phyloP scores from a whole-genome alignment of 1,140 invertebrate species.

The Drosophila sucinea region DNA sequence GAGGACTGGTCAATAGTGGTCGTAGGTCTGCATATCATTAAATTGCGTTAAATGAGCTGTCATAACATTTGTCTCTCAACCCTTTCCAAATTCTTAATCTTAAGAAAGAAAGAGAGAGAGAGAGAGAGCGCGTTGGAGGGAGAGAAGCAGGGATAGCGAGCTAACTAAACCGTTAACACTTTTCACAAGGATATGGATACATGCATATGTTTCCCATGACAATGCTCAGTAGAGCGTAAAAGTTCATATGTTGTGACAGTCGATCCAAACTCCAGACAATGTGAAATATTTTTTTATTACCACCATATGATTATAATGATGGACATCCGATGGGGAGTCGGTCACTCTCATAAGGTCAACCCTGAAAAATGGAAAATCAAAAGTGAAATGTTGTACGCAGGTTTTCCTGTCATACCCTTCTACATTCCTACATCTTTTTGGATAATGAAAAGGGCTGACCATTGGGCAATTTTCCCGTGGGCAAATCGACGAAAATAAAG shows the following conservation, averaged over 20 bases:
- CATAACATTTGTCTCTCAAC: slow-evolving; percentile 58
- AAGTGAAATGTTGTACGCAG: slow-evolving; percentile 20
- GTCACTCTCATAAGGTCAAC: slow-evolving; percentile 21
- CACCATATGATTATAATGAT: slow-evolving; percentile 26
- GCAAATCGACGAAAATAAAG: slow-evolving; percentile 3
- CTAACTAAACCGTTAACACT: slow-evolving; percentile 55
- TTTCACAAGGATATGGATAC: background rate
- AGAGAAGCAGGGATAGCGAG: slow-evolving; percentile 1
- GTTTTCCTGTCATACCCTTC: slow-evolving; percentile 38
- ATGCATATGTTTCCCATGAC: slow-evolving; percentile 46
- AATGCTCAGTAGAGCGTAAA: slow-evolving; percentile 54
- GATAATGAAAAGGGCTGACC: slow-evolving; percentile 6
- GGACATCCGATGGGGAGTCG: slow-evolving; percentile 28
- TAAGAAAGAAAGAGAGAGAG: background rate
- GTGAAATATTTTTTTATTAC: slow-evolving; percentile 53
- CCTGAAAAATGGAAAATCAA: slow-evolving; percentile 12
- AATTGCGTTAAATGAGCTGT: slow-evolving; percentile 70
- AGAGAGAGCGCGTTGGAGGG: background rate
- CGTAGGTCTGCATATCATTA: slow-evolving; percentile 20
- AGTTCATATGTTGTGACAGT: slow-evolving; percentile 31
- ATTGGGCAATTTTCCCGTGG: slow-evolving; percentile 14
- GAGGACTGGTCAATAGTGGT: slow-evolving; percentile 13
- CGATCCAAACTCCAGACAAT: slow-evolving; percentile 33
- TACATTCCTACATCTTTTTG: background rate
- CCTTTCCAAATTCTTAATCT: slow-evolving; percentile 31